Evolutionary conservation across 2,113 vertebrate species (phyloP), one percentile per base, ranked within the genome.

Genomic region (Callocephalon fimbriatum): DNA sequence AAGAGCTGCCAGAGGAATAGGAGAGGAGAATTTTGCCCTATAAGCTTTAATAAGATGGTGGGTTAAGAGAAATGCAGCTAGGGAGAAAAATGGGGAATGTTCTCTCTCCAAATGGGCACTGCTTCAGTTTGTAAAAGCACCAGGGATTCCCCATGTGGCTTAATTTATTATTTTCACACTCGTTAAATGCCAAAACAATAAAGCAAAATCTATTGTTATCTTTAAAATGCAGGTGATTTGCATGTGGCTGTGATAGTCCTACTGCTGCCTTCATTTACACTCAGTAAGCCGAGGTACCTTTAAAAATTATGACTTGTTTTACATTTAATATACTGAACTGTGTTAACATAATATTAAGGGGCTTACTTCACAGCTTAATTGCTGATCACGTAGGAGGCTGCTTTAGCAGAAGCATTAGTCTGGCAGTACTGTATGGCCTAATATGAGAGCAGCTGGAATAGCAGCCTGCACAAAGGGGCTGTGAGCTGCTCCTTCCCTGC

Each of bases 261-360:
- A 94, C 88, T 72, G 82, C 92, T 88, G 93, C 86, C 93, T 98
- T 98, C 88, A 74, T 79, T 97, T 96, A 97, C 93, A 95, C 92
- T 62, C 53, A 90, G 91, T 77, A 80, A 96, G 91, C 92, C 22
- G 1, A 88, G 97, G 75, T 79, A 88, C 90, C 94, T 90, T 77
- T 95, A 90, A 93, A 78, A 82, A 97, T 86, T 83, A 94, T 75
- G 89, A 75, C 90, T 93, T 79, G 56, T 85, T 92, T 98, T 91
- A 93, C 95, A 95, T 97, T 97, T 97, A 97, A 97, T 96, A 97
- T 96, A 97, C 97, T 97, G 97, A 96, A 95, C 96, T 95, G 79
- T 94, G 91, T 96, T 94, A 96, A 95, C 95, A 95, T 95, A 95
- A 97, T 97, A 95, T 96, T 96, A 97, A 95, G 97, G 83, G 93